These are phyloP conservation scores for Tetrao urogallus DNA, from an alignment of 2,113 vertebrate genomes.

Conservation along the genomic window DNA sequence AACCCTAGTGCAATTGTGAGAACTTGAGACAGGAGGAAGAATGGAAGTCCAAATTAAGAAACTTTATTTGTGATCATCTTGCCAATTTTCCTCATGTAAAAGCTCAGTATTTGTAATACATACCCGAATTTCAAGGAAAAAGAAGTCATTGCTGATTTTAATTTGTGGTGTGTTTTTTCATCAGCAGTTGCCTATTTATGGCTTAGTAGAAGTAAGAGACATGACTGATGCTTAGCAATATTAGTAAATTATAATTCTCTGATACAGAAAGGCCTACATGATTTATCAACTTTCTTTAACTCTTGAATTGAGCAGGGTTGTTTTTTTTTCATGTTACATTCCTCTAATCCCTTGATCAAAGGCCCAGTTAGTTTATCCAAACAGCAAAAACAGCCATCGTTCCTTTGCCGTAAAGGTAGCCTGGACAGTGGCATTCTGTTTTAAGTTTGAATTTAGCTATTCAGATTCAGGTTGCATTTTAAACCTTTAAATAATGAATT, in stretches of 20 bases:
- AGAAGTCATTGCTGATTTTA: neutral
- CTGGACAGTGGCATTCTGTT: neutral
- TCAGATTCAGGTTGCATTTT: neutral
- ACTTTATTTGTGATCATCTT: neutral
- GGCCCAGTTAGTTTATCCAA: neutral
- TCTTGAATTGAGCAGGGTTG: neutral
- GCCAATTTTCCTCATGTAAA: neutral
- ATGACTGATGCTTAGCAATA: neutral
- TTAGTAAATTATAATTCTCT: neutral
- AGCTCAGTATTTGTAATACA: neutral
- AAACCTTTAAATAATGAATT: neutral
- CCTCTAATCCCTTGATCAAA: neutral
- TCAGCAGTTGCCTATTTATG: neutral
- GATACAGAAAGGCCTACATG: neutral
- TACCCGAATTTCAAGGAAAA: neutral
- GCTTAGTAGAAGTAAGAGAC: neutral
- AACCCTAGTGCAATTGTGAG: neutral
- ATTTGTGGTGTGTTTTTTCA: neutral
- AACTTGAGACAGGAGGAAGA: neutral
- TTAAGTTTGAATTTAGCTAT: neutral
- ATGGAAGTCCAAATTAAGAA: neutral
- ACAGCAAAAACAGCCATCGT: neutral
- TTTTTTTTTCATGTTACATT: neutral
- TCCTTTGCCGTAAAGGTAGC: neutral
- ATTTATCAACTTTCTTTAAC: neutral